phyloP scores from a whole-genome alignment of 2,888 invertebrate species.

The Protophormia terraenovae region DNA sequence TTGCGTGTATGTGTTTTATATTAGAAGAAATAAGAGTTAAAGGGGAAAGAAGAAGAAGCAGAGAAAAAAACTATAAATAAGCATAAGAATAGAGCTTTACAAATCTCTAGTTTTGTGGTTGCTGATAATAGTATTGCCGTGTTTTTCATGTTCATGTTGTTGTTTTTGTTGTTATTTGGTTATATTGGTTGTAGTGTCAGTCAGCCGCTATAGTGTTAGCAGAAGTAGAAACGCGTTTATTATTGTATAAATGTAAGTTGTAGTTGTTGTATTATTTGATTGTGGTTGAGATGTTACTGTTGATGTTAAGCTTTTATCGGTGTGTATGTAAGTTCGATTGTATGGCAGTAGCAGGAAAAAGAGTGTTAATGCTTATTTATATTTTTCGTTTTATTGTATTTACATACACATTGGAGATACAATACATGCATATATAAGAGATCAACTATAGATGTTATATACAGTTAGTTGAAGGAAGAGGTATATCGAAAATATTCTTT shows the following conservation, averaged over 20 bases:
- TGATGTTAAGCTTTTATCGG: conserved; percentile 47
- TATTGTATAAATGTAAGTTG: neutral
- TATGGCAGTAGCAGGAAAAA: neutral
- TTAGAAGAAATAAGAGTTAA: neutral
- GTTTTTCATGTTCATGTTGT: no score
- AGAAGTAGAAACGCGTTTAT: neutral
- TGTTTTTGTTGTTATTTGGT: conserved; percentile 15
- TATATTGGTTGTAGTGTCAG: neutral
- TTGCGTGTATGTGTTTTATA: neutral
- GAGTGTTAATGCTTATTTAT: conserved; percentile 56
- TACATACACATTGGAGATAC: conserved; percentile 28
- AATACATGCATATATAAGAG: neutral
- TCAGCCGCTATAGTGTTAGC: neutral
- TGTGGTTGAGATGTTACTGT: conserved; percentile 15
- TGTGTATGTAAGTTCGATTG: conserved; percentile 8
- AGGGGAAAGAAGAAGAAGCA: neutral
- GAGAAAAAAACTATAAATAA: conserved; percentile 49
- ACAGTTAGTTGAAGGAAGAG: neutral
- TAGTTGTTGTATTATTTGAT: conserved; percentile 9
- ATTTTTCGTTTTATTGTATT: conserved; percentile 37
- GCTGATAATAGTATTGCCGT: conserved; percentile 21
- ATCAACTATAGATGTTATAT: neutral
- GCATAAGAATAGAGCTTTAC: conserved; percentile 49
- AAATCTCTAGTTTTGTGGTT: conserved; percentile 56
- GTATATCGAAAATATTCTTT: no score